phyloP scores from a whole-genome alignment of 2,113 vertebrate species.

The Bostrychus sinensis region DNA sequence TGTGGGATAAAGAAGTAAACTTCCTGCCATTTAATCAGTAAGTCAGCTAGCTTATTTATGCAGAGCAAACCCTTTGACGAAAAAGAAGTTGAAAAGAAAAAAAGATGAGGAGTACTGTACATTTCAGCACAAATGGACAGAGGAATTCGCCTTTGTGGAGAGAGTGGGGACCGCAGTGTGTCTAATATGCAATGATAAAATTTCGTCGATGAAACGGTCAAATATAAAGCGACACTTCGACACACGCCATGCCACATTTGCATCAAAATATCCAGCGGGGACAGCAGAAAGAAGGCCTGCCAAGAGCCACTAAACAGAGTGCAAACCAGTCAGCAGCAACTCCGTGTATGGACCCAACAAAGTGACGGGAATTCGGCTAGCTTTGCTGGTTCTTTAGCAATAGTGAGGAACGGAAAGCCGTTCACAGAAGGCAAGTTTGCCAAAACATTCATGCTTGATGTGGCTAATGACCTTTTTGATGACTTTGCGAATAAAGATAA shows the following conservation, averaged over 20 bases:
- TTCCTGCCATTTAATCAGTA: neutral
- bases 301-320: neutral
- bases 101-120: conserved; percentile 20
- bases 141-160: conserved; percentile 23
- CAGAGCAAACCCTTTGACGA: conserved; percentile 2
- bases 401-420: conserved; percentile 50
- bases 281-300: neutral
- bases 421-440: conserved; percentile 47
- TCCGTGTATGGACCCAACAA: too few relatives aligned
- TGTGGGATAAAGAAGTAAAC: neutral
- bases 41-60: neutral
- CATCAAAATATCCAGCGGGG: conserved; percentile 3
- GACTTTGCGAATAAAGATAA: too few relatives aligned
- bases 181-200: conserved; percentile 51
- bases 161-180: conserved; percentile 39
- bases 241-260: conserved; percentile 44
- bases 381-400: conserved; percentile 52
- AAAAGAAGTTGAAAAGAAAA: conserved; percentile 32
- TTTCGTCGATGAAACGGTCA: conserved; percentile 47
- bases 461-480: conserved; percentile 58
- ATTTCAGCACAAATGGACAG: conserved; percentile 28
- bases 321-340: neutral
- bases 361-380: neutral
- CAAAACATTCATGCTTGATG: conserved; percentile 48
- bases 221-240: conserved; percentile 51